These are phyloP conservation scores for Lasioglossum figueresi DNA, from an alignment of 2,888 invertebrate genomes.

Conservation along the genomic window DNA sequence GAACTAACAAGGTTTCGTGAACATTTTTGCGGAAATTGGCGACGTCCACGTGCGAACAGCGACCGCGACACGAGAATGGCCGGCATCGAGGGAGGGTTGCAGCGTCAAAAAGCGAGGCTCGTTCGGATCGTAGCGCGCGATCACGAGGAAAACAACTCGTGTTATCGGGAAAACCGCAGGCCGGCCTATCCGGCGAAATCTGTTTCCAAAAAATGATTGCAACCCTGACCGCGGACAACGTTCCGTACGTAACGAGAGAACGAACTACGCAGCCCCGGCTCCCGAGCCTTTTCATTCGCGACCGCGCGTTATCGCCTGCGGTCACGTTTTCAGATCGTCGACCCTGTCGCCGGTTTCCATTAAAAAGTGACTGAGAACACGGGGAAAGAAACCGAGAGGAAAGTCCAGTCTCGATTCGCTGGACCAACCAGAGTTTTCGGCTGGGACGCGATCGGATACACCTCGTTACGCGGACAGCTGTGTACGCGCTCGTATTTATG, in stretches of 20 bases:
- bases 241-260: slow-evolving; percentile 14
- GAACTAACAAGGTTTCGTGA: neutral
- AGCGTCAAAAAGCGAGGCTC: neutral
- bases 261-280: neutral
- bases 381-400: neutral
- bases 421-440: neutral
- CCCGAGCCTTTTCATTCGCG: slow-evolving; percentile 18
- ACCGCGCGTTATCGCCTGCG: slow-evolving; percentile 40
- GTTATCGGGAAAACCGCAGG: slow-evolving; percentile 28
- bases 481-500: slow-evolving; percentile 36
- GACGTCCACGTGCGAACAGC: neutral
- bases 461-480: slow-evolving; percentile 15
- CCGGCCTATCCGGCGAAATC: slow-evolving; percentile 28
- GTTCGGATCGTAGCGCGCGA: neutral
- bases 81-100: neutral
- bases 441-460: neutral
- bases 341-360: neutral
- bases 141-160: slow-evolving; percentile 13
- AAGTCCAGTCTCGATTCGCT: neutral
- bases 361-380: slow-evolving; percentile 4
- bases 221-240: slow-evolving; percentile 40
- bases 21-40: neutral
- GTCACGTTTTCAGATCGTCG: slow-evolving; percentile 27
- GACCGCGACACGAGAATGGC: neutral
- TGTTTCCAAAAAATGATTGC: slow-evolving; percentile 49